These are phyloP conservation scores for Hippocampus abdominalis DNA, from an alignment of 2,113 vertebrate genomes.

Conservation along the genomic window DNA sequence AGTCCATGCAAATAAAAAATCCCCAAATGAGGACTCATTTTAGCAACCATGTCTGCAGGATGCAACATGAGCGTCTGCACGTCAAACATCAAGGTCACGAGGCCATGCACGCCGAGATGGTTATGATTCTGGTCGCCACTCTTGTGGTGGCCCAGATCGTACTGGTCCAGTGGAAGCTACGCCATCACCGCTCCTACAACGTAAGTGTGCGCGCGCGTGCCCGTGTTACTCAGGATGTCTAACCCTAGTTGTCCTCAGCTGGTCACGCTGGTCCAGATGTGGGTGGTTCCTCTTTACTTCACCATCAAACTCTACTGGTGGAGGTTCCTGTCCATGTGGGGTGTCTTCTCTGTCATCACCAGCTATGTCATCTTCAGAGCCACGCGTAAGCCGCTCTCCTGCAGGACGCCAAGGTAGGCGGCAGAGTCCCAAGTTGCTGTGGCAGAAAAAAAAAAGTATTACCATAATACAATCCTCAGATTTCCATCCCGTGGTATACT, in stretches of 20 bases:
- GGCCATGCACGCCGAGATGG: constrained; percentile 99
- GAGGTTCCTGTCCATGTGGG: constrained; percentile 92
- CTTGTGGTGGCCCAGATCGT: constrained; percentile 93
- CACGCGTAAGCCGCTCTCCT: constrained; percentile 89
- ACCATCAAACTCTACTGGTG: constrained; percentile 97
- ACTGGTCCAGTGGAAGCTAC: constrained; percentile 96
- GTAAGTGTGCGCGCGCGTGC: constrained; percentile 73
- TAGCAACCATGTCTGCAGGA: constrained; percentile 26
- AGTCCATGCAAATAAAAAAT: neutral
- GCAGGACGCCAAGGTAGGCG: constrained; percentile 92
- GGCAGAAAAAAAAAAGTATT: constrained; percentile 57
- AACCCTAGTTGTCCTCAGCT: constrained; percentile 76
- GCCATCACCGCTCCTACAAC: constrained; percentile 95
- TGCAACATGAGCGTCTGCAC: constrained; percentile 80
- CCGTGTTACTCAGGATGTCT: constrained; percentile 74
- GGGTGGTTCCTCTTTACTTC: constrained; percentile 98
- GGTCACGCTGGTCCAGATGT: constrained; percentile 99
- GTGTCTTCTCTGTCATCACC: constrained; percentile 90
- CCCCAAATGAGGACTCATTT: neutral
- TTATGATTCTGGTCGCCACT: constrained; percentile 95
- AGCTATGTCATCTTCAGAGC: constrained; percentile 91
- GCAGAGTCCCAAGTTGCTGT: constrained; percentile 65
- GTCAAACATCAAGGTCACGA: constrained; percentile 96
- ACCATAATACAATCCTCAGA: neutral
- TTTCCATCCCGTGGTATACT: neutral